Conservation (phyloP, 2,888 invertebrate species). For the Nomada fabriciana region DNA sequence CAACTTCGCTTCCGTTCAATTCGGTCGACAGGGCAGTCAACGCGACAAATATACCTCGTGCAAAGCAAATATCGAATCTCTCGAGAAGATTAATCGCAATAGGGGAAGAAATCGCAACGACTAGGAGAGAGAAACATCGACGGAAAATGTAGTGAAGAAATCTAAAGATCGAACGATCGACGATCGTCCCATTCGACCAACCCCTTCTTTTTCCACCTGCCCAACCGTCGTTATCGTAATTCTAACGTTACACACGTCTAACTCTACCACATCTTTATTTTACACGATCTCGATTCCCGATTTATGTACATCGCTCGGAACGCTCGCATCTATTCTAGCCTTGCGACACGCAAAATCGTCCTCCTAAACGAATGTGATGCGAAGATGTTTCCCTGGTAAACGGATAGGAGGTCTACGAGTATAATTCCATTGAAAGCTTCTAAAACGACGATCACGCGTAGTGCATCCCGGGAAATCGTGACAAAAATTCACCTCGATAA, state of each 20-base stretch:
- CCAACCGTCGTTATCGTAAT: conserved; percentile 8
- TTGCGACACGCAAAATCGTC: conserved; percentile 16
- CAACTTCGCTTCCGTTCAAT: background rate
- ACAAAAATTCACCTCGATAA: conserved; percentile 10
- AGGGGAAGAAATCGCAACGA: conserved; percentile 46
- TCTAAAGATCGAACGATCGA: conserved; percentile 26
- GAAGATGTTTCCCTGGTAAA: conserved; percentile 8
- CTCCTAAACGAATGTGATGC: background rate
- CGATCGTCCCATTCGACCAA: conserved; percentile 35
- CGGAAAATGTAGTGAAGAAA: conserved; percentile 32
- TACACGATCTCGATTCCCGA: conserved; percentile 41
- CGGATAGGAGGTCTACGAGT: conserved; percentile 6
- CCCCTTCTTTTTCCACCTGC: conserved; percentile 31
- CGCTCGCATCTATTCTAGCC: background rate
- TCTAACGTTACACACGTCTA: conserved; percentile 34
- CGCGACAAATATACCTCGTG: conserved; percentile 23
- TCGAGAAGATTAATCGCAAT: conserved; percentile 14
- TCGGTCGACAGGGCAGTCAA: background rate
- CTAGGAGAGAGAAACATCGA: conserved; percentile 52
- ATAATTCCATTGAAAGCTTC: conserved; percentile 41
- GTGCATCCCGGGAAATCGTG: conserved; percentile 14
- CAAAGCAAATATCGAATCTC: conserved; percentile 19
- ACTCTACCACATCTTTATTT: conserved; percentile 45
- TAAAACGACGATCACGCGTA: conserved; percentile 32
- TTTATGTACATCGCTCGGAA: conserved; percentile 16